phyloP scores from a whole-genome alignment of 2,113 vertebrate species.

The Aleadryas rufinucha region DNA sequence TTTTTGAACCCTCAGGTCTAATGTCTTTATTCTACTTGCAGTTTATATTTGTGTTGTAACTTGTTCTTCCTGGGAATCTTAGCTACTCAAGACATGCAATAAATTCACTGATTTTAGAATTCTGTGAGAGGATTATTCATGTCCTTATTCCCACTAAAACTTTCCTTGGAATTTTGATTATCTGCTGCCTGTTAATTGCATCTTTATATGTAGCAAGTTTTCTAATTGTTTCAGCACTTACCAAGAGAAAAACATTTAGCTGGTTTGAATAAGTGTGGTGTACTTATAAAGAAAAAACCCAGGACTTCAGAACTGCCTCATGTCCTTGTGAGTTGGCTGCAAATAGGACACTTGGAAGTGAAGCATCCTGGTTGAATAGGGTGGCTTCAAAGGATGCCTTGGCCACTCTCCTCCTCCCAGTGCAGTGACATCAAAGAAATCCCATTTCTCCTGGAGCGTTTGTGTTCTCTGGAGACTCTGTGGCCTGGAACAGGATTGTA shows the following conservation, averaged over 20 bases:
- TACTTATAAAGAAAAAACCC: not conserved
- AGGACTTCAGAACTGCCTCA: not conserved
- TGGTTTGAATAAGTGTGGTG: not conserved
- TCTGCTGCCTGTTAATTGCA: not conserved
- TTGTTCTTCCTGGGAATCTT: not conserved
- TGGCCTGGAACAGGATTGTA: not conserved
- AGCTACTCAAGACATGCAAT: too few relatives aligned
- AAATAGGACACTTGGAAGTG: not conserved
- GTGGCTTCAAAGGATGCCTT: not conserved
- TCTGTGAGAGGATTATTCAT: not conserved
- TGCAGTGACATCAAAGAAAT: conserved; percentile 27
- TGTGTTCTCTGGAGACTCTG: not conserved
- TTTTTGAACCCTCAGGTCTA: not conserved
- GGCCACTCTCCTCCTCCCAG: not conserved
- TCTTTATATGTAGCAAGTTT: not conserved
- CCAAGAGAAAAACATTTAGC: not conserved
- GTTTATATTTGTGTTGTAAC: not conserved
- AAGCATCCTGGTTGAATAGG: not conserved
- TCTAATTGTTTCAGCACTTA: not conserved
- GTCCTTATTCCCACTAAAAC: not conserved
- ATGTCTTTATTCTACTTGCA: not conserved
- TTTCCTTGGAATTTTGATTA: not conserved
- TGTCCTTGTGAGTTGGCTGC: not conserved
- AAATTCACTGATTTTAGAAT: not conserved
- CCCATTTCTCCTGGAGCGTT: not conserved